A percentile compares a stretch with the other conserved stretches of the same genome.
Evolutionary conservation across 2,888 invertebrate genomes (phyloP).

Genomic region (Drosophila subquinaria): DNA sequence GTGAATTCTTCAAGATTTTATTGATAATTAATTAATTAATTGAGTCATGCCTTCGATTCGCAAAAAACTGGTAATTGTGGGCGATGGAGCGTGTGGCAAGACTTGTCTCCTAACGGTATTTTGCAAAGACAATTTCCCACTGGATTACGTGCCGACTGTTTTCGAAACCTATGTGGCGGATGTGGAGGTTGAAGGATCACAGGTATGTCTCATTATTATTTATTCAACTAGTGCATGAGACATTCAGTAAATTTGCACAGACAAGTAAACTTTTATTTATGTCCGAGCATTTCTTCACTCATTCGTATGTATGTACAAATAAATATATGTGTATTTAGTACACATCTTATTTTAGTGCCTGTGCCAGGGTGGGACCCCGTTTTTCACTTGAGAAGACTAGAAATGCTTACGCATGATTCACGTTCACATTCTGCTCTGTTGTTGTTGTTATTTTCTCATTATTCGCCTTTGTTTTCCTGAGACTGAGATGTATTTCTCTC

Average conservation of each 20-base stretch:
- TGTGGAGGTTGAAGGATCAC: constrained; percentile 98
- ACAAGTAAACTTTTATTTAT: constrained; percentile 24
- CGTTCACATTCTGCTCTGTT: not conserved
- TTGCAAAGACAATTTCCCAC: constrained; percentile 99
- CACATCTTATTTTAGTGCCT: constrained; percentile 55
- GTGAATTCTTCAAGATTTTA: not conserved
- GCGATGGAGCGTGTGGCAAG: constrained; percentile 99
- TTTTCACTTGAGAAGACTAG: constrained; percentile 9
- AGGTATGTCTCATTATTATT: constrained; percentile 83
- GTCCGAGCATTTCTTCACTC: constrained; percentile 14
- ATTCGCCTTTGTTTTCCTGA: constrained; percentile 20
- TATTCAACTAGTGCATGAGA: constrained; percentile 5
- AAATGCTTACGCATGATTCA: constrained; percentile 46
- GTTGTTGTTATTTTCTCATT: constrained; percentile 8
- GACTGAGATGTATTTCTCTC: constrained; percentile 10
- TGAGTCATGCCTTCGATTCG: constrained; percentile 94
- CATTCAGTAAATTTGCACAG: constrained; percentile 23
- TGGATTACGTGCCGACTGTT: constrained; percentile 99
- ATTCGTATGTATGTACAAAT: constrained; percentile 3
- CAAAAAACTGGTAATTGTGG: constrained; percentile 98
- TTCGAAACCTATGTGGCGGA: constrained; percentile 99
- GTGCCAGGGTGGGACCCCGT: constrained; percentile 32
- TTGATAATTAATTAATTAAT: constrained; percentile 8
- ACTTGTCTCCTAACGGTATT: constrained; percentile 99
- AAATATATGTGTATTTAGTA: constrained; percentile 49